Conservation (phyloP, 2,797 vertebrate genomes). For the Aeoliscus strigatus region DNA sequence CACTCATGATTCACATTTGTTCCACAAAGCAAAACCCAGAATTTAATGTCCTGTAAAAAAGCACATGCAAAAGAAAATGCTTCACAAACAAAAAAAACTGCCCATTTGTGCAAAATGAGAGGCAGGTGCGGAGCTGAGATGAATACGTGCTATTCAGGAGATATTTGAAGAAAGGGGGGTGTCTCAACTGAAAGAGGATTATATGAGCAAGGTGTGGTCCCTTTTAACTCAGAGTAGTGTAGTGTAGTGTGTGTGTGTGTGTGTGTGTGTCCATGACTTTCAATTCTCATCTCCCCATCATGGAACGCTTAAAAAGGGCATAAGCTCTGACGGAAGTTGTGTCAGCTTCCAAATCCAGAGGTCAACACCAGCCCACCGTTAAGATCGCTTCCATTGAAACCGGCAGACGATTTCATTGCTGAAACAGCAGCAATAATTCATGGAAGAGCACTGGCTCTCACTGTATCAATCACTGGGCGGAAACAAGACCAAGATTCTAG, state of each 20-base stretch:
- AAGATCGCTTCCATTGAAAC: not conserved
- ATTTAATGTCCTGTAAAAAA: no score
- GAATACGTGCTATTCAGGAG: slow-evolving; percentile 56
- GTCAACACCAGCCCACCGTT: slow-evolving; percentile 2
- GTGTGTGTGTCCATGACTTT: slow-evolving; percentile 10
- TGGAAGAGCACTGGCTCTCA: slow-evolving; percentile 25
- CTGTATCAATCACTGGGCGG: slow-evolving; percentile 30
- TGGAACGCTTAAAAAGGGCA: no score
- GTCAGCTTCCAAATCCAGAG: slow-evolving; percentile 20
- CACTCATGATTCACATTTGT: no score
- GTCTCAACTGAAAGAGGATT: slow-evolving; percentile 55
- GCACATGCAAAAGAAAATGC: not conserved
- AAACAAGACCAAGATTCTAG: no score
- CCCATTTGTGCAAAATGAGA: slow-evolving; percentile 18
- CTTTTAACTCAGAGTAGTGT: slow-evolving; percentile 36
- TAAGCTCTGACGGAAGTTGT: slow-evolving; percentile 15
- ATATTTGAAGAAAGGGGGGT: slow-evolving; percentile 60
- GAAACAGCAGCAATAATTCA: slow-evolving; percentile 16
- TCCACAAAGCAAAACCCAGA: no score
- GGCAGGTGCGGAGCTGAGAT: slow-evolving; percentile 55
- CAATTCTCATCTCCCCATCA: no score
- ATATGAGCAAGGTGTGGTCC: slow-evolving; percentile 66
- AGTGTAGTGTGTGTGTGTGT: no score
- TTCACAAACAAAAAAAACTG: slow-evolving; percentile 6
- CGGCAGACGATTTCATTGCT: slow-evolving; percentile 19